Evolutionary conservation across 1,140 invertebrate species (phyloP).

Genomic region (Reticulitermes speratus): DNA sequence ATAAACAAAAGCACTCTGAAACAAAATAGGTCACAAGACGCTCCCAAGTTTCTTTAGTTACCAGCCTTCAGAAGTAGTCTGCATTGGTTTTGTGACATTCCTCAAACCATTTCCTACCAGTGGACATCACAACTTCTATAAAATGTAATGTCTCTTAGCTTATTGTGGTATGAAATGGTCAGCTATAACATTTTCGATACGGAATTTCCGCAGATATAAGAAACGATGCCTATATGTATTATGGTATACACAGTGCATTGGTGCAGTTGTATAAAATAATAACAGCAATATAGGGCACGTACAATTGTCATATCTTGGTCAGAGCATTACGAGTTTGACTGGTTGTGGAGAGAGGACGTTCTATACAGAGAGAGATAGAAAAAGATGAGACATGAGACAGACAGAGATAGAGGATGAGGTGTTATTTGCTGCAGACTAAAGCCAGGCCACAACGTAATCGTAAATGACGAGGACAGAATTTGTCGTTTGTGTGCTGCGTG

Average conservation of each 20-base stretch:
- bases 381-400: neutral
- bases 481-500: constrained; percentile 37
- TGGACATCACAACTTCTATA: constrained; percentile 12
- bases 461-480: constrained; percentile 38
- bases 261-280: constrained; percentile 19
- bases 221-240: neutral
- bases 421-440: constrained; percentile 29
- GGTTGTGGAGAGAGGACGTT: neutral
- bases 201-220: constrained; percentile 23
- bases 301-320: constrained; percentile 13
- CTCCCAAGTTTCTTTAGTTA: neutral
- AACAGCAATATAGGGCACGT: constrained; percentile 9
- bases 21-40: neutral
- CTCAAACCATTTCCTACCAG: neutral
- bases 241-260: constrained; percentile 15
- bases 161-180: neutral
- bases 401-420: neutral
- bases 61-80: neutral
- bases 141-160: constrained; percentile 2
- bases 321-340: constrained; percentile 23
- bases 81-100: neutral
- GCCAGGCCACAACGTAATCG: constrained; percentile 32
- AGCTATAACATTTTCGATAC: constrained; percentile 23
- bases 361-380: neutral
- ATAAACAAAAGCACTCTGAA: neutral